These are phyloP conservation scores for Morone saxatilis DNA, from an alignment of 2,113 vertebrate genomes.

Conservation along the genomic window DNA sequence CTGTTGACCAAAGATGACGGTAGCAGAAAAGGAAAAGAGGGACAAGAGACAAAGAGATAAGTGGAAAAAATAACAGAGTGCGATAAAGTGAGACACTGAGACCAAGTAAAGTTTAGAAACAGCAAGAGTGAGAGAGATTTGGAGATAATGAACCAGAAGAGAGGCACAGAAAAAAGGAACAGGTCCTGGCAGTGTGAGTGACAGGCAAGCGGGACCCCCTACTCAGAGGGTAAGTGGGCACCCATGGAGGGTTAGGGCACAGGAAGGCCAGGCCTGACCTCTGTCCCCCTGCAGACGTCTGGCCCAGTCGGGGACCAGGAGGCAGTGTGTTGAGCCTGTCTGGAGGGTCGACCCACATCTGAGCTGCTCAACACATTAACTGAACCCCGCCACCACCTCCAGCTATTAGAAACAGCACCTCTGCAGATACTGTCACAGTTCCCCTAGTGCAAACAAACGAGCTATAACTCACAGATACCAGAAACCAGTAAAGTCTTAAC, in stretches of 20 bases:
- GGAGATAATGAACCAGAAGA: slow-evolving; percentile 27
- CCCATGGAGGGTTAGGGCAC: slow-evolving; percentile 77
- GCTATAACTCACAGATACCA: slow-evolving; percentile 24
- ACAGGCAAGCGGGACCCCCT: slow-evolving; percentile 75
- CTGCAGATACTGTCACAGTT: slow-evolving; percentile 41
- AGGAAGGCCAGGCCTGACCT: slow-evolving; percentile 78
- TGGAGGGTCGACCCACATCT: slow-evolving; percentile 59
- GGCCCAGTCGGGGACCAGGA: slow-evolving; percentile 64
- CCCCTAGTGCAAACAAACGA: slow-evolving; percentile 54
- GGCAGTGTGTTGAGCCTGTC: slow-evolving; percentile 57
- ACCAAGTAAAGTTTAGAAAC: background rate
- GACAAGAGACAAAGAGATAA: slow-evolving; percentile 57
- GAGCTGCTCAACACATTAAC: slow-evolving; percentile 50
- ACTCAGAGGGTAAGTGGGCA: slow-evolving; percentile 81
- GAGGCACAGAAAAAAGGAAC: slow-evolving; percentile 38
- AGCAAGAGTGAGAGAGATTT: slow-evolving; percentile 6
- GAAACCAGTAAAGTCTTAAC: slow-evolving; percentile 20
- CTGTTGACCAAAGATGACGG: slow-evolving; percentile 72
- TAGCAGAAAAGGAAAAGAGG: slow-evolving; percentile 59
- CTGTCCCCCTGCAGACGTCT: slow-evolving; percentile 73
- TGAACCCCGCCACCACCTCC: slow-evolving; percentile 39
- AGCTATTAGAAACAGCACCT: slow-evolving; percentile 49
- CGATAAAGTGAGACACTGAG: slow-evolving; percentile 30
- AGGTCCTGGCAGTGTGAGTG: slow-evolving; percentile 60
- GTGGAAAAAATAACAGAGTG: slow-evolving; percentile 38